Evolutionary conservation across 2,888 invertebrate species (phyloP).

Genomic region (Achlya flavicornis): DNA sequence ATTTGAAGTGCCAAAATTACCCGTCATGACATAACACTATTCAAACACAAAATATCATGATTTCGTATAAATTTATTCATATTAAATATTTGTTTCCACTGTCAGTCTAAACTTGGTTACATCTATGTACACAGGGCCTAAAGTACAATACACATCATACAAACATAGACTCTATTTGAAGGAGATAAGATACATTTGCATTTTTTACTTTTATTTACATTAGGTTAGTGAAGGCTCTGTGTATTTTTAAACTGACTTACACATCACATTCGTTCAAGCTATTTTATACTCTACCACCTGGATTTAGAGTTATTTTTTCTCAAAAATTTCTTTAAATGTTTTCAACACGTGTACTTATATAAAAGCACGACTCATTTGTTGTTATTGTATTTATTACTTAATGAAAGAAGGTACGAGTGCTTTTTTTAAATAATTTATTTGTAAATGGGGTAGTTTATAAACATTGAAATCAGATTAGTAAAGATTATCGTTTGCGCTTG

Average conservation of each 20-base stretch:
- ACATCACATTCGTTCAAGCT: background rate
- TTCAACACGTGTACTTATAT: constrained; percentile 19
- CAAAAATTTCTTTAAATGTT: background rate
- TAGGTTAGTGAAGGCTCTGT: background rate
- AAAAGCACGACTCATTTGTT: constrained; percentile 57
- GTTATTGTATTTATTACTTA: constrained; percentile 80
- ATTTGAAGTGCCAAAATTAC: too few species aligned
- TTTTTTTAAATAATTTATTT: constrained; percentile 78
- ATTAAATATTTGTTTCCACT: background rate
- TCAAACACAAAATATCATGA: too few species aligned
- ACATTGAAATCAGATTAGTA: constrained; percentile 7
- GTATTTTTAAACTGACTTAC: background rate
- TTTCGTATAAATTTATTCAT: background rate
- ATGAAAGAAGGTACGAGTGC: constrained; percentile 59
- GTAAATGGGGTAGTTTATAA: constrained; percentile 62
- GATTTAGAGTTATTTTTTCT: background rate
- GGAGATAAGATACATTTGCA: constrained; percentile 3
- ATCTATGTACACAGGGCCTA: background rate
- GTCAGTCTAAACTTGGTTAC: background rate
- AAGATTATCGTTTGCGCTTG: constrained; percentile 35
- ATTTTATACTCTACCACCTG: constrained; percentile 1
- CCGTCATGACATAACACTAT: too few species aligned
- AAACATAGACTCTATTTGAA: constrained; percentile 10
- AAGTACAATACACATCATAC: constrained; percentile 10
- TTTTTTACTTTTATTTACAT: constrained; percentile 1